Base-by-base conservation (phyloP, 2,797 vertebrate species). In the Acipenser ruthenus region DNA sequence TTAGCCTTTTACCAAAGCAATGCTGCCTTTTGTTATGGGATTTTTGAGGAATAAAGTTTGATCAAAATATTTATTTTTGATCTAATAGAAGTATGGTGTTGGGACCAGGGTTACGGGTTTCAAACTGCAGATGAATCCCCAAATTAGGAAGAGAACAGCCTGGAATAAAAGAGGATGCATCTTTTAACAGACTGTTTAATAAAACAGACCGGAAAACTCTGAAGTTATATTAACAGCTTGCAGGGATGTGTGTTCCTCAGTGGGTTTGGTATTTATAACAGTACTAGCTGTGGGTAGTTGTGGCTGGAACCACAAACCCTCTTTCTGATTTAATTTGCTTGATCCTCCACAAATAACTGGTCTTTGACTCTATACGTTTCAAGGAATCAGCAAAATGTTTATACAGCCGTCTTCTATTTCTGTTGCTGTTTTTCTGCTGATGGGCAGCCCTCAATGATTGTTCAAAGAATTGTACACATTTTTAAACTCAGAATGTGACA, bases 301-400 rank as follows among this genome's bases (percentile, higher is more conserved):
- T 23, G 60, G 55, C 59, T 60, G n/a, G 50, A 49, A 61, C 71
- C 50, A 18, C 64, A 49, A 53, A 37, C 62, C 49, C 47, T 58
- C 52, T 63, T 52, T 18, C 55, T 51, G 23, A n/a, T 49, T 60
- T 68, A 65, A 71, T 74, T 78, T 77, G 75, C 70, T 72, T 79
- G 65, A 69, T 81, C 65, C 77, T 71, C 62, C 11, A 64, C 66
- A 68, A 70, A 71, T 72, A 72, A 10, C 65, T 74, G 62, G 50
- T 66, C 59, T 75, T 66, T 59, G 62, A 67, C 67, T 53, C 63
- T 52, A 60, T 73, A 62, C 60, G 75, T 77, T 81, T 73, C 72
- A 67, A 66, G 72, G 66, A 76, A 69, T 68, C 72, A 70, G 23
- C 63, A 63, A 69, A 75, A 69, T 79, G 78, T 83, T 84, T 83